Percentiles rank a stretch among this genome's conserved stretches.
Evolutionary conservation across 2,888 invertebrate species (phyloP).

Genomic region (Brassicogethes aeneus): DNA sequence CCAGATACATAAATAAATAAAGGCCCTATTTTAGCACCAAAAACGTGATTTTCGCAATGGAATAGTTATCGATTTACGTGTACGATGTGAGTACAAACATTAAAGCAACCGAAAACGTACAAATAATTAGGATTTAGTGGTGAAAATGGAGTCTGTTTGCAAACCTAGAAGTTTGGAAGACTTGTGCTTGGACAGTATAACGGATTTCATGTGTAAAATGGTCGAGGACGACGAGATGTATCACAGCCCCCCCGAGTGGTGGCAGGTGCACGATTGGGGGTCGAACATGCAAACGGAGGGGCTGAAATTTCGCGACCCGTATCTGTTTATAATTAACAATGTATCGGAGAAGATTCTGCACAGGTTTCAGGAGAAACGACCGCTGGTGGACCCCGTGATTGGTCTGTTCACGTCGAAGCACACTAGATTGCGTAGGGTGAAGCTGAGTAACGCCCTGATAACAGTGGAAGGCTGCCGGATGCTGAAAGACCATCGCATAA

Average conservation of each 20-base stretch:
- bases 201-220: neutral
- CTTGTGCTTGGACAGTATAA: neutral
- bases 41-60: too few relatives aligned
- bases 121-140: too few relatives aligned
- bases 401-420: neutral
- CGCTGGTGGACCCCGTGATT: neutral
- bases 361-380: neutral
- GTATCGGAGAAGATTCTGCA: neutral
- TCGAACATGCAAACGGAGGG: neutral
- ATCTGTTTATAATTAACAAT: neutral
- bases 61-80: too few relatives aligned
- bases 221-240: neutral
- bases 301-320: neutral
- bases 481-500: neutral
- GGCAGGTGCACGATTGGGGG: neutral
- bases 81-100: too few relatives aligned
- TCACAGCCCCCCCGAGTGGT: neutral
- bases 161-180: too few relatives aligned
- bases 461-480: neutral
- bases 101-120: too few relatives aligned
- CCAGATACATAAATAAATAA: too few relatives aligned
- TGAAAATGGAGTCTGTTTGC: too few relatives aligned
- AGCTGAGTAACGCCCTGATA: neutral
- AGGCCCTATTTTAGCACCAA: too few relatives aligned
- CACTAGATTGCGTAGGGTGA: neutral